Evolutionary conservation across 1,140 invertebrate genomes (phyloP).

Genomic region (Drosophila chauvacae): DNA sequence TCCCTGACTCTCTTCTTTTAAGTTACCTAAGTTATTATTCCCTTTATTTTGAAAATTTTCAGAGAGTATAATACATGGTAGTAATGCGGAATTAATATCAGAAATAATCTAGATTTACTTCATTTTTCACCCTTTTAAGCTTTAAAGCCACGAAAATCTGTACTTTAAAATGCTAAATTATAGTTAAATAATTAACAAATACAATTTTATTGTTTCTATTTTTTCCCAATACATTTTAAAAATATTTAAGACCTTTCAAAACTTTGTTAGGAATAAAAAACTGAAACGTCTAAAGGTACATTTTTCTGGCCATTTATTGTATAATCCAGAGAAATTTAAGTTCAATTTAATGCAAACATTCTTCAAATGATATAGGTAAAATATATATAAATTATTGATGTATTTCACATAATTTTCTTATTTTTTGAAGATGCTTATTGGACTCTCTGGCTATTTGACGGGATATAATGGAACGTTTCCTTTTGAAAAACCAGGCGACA

Average conservation of each 20-base stretch:
- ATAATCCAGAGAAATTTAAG: neutral
- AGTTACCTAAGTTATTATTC: too few relatives aligned
- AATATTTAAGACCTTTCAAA: neutral
- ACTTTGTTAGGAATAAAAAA: too few relatives aligned
- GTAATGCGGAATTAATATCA: too few relatives aligned
- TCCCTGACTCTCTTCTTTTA: neutral
- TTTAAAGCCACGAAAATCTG: neutral
- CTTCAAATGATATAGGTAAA: neutral
- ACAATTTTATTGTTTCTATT: neutral
- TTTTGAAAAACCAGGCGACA: slow-evolving; percentile 98
- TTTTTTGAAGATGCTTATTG: slow-evolving; percentile 94
- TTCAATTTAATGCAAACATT: neutral
- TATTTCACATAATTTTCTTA: neutral
- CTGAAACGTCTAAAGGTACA: neutral
- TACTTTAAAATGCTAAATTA: neutral
- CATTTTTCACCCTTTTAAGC: neutral
- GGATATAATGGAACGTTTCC: slow-evolving; percentile 98
- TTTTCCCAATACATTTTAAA: neutral
- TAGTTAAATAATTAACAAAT: neutral
- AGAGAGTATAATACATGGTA: too few relatives aligned
- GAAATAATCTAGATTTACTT: neutral
- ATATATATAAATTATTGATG: neutral
- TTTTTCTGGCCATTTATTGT: neutral
- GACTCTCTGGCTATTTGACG: slow-evolving; percentile 94
- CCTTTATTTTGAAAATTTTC: too few relatives aligned